Evolutionary conservation across 1,140 invertebrate species (phyloP).

Genomic region (Stegodyphus dumicola): DNA sequence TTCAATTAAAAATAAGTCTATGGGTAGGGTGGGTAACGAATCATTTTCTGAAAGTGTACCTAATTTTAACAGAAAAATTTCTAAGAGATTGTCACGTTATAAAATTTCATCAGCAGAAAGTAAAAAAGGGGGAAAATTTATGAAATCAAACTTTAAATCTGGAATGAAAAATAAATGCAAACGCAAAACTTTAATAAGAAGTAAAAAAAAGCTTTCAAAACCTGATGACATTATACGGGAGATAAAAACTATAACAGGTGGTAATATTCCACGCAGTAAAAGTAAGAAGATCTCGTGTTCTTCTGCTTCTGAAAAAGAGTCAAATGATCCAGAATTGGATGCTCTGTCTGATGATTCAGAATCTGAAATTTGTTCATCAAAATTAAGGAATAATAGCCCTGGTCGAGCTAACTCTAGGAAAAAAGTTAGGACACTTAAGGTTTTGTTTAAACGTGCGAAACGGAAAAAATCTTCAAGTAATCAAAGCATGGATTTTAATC

Average conservation of each 20-base stretch:
- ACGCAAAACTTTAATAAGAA: not conserved
- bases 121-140: not conserved
- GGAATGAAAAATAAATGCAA: not conserved
- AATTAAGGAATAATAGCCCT: not conserved
- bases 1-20: too few species aligned
- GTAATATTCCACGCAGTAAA: not conserved
- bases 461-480: not conserved
- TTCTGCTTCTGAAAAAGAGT: not conserved
- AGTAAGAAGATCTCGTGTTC: not conserved
- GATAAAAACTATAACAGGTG: constrained; percentile 34
- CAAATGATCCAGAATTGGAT: not conserved
- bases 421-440: constrained; percentile 2
- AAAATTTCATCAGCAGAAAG: too few species aligned
- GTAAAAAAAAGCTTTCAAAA: constrained; percentile 3
- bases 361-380: not conserved
- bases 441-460: not conserved
- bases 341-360: not conserved
- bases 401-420: constrained; percentile 22
- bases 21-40: too few species aligned
- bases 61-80: too few species aligned
- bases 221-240: constrained; percentile 29
- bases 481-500: too few species aligned
- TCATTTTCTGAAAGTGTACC: too few species aligned
- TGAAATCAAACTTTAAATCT: not conserved
- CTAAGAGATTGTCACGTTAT: too few species aligned